These are phyloP conservation scores for Andrena hattorfiana DNA, from an alignment of 2,888 invertebrate genomes.

Conservation along the genomic window DNA sequence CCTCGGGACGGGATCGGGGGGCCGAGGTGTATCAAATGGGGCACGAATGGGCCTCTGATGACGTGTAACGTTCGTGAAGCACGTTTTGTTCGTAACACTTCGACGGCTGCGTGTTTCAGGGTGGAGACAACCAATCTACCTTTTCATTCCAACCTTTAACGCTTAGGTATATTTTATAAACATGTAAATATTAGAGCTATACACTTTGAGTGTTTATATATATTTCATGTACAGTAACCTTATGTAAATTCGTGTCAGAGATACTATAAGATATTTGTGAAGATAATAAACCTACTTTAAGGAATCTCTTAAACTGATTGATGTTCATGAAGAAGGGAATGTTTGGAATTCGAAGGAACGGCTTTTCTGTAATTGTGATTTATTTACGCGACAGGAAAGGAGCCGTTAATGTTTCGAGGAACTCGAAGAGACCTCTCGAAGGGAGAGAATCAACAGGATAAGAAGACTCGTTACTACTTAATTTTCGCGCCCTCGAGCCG, in stretches of 20 bases:
- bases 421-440: neutral
- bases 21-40: conserved; percentile 14
- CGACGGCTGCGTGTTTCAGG: neutral
- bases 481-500: conserved; percentile 20
- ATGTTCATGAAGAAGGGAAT: neutral
- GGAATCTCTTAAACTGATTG: too few relatives aligned
- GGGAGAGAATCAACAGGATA: neutral
- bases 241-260: too few relatives aligned
- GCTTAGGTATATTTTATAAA: too few relatives aligned
- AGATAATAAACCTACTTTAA: too few relatives aligned
- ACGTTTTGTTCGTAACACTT: conserved; percentile 29
- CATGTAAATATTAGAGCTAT: too few relatives aligned
- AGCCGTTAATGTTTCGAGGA: neutral
- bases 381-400: neutral
- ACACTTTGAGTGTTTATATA: too few relatives aligned
- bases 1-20: neutral
- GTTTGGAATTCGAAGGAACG: neutral
- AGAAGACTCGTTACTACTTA: conserved; percentile 43
- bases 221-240: too few relatives aligned
- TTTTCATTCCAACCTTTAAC: too few relatives aligned
- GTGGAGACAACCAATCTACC: too few relatives aligned
- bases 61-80: conserved; percentile 37
- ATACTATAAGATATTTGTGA: too few relatives aligned
- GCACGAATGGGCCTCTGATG: conserved; percentile 24
- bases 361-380: neutral